These are phyloP conservation scores for Orthonyx spaldingii DNA, from an alignment of 2,113 vertebrate species.

Conservation along the genomic window DNA sequence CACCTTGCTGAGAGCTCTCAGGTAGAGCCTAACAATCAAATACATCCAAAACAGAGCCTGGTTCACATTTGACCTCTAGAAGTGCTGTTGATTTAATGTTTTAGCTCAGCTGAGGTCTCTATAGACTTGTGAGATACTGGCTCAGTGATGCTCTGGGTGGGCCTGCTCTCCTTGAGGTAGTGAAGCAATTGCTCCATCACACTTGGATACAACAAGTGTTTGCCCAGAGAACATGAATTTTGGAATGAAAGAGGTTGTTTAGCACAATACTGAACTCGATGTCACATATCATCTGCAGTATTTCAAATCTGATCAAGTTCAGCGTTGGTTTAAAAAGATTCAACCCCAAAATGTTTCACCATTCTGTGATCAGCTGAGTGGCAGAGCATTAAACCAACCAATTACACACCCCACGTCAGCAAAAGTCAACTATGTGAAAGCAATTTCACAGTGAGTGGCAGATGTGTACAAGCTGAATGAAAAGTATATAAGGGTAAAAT, in stretches of 20 bases:
- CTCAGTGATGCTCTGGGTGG: not conserved
- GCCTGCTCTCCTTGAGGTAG: not conserved
- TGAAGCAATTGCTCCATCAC: not conserved
- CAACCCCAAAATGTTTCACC: not conserved
- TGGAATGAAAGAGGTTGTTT: not conserved
- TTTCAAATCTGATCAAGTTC: not conserved
- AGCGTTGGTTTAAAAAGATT: not conserved
- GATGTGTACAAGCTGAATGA: not conserved
- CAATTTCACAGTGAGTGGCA: not conserved
- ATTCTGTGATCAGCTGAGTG: not conserved
- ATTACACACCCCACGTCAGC: accelerated
- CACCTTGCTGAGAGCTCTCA: not conserved
- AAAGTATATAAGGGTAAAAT: not conserved
- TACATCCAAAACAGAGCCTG: not conserved
- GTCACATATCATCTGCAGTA: not conserved
- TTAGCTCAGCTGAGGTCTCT: not conserved
- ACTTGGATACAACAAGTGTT: not conserved
- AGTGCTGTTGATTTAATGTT: not conserved
- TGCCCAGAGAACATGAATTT: not conserved
- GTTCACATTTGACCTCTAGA: not conserved
- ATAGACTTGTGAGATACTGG: not conserved
- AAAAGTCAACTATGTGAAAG: not conserved
- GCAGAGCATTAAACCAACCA: not conserved
- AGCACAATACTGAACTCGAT: not conserved
- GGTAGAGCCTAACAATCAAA: not conserved